Evolutionary conservation across 1,140 invertebrate genomes (phyloP).

Genomic region (Arctopsyche grandis): DNA sequence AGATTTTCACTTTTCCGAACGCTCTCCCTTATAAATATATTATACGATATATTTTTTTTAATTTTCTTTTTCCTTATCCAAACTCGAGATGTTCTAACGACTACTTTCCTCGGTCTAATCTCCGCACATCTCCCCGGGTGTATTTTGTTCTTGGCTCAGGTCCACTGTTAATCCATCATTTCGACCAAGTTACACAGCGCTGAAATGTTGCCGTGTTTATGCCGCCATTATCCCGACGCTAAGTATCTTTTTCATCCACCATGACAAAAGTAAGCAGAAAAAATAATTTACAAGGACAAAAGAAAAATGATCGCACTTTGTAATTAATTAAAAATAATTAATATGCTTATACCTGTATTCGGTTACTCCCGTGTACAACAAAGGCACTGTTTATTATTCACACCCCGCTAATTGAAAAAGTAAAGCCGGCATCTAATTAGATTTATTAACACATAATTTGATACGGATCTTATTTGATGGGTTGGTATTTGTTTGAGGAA

Average conservation of each 20-base stretch:
- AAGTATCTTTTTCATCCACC: slow-evolving; percentile 26
- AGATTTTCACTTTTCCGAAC: background rate
- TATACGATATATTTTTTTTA: too few species aligned
- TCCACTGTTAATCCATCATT: slow-evolving; percentile 36
- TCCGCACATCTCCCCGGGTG: background rate
- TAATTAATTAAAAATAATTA: too few species aligned
- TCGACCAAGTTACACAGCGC: slow-evolving; percentile 21
- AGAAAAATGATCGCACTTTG: too few species aligned
- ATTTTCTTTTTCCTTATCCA: background rate
- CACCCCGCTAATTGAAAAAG: too few species aligned
- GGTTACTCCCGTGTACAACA: too few species aligned
- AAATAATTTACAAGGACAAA: background rate
- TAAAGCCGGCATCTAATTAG: too few species aligned
- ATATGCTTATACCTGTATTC: too few species aligned
- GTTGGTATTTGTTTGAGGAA: too few species aligned
- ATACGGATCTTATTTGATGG: too few species aligned
- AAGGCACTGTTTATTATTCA: too few species aligned
- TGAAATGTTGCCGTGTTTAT: slow-evolving; percentile 33
- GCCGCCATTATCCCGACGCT: slow-evolving; percentile 25
- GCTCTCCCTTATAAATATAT: background rate
- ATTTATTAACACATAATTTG: too few species aligned
- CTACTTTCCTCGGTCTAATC: background rate
- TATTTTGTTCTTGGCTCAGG: background rate
- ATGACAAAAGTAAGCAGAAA: background rate
- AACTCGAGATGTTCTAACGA: background rate